These are phyloP conservation scores for Cephus sareptanus DNA, from an alignment of 2,888 invertebrate genomes.

Conservation along the genomic window DNA sequence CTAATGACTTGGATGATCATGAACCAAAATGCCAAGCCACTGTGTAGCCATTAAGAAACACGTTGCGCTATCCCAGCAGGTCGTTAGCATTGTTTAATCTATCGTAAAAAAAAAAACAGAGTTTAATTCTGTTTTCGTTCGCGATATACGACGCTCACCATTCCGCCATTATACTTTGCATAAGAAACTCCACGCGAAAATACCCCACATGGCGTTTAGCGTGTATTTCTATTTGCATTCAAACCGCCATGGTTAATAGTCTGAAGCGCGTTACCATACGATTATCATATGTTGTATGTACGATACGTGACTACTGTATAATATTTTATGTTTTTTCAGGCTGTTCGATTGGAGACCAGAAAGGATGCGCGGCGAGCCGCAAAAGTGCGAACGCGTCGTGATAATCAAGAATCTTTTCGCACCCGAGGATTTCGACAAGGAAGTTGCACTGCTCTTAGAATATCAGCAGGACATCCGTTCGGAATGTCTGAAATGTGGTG, in stretches of 20 bases:
- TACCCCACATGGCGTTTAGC: background rate
- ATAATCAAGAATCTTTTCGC: constrained; percentile 95
- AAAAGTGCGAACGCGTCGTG: constrained; percentile 90
- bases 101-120: background rate
- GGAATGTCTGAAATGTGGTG: constrained; percentile 91
- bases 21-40: background rate
- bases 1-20: background rate
- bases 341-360: constrained; percentile 98
- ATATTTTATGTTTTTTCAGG: constrained; percentile 61
- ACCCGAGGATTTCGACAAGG: constrained; percentile 87
- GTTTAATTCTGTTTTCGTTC: background rate
- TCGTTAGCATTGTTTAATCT: background rate
- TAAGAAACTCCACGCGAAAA: background rate
- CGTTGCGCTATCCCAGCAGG: background rate
- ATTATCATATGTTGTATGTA: background rate
- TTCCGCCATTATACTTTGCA: background rate
- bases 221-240: background rate
- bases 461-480: constrained; percentile 91
- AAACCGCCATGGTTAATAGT: background rate
- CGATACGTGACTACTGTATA: background rate
- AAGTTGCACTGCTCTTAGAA: constrained; percentile 89
- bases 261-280: background rate
- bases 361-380: constrained; percentile 84
- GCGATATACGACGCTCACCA: background rate
- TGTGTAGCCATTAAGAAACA: background rate